phyloP scores from a whole-genome alignment of 2,113 vertebrate genomes.

The Ivindomyrus marchei region DNA sequence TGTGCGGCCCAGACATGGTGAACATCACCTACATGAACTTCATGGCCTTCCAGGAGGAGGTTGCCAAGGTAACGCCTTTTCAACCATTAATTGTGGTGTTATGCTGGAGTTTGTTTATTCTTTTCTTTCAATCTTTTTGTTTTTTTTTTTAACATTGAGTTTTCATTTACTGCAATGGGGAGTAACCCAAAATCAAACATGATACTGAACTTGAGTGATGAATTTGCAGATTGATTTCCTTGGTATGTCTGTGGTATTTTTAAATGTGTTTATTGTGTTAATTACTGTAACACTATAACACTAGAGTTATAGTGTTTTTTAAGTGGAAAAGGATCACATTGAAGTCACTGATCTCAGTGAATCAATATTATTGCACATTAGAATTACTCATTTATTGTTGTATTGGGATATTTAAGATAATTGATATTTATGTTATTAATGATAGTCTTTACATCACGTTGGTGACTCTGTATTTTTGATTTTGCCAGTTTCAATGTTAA shows the following conservation, averaged over 20 bases:
- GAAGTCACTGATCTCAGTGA: not conserved
- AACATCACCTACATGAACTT: conserved; percentile 94
- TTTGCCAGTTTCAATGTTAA: not conserved
- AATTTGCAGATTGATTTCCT: not conserved
- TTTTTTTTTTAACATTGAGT: not conserved
- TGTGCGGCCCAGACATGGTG: conserved; percentile 85
- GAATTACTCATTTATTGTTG: not conserved
- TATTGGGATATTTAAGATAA: not conserved
- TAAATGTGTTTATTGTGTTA: not conserved
- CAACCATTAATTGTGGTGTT: not conserved
- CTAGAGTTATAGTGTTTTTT: not conserved
- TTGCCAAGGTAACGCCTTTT: conserved; percentile 74
- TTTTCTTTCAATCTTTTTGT: not conserved
- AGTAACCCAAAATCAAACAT: not conserved
- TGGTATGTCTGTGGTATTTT: not conserved
- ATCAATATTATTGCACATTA: not conserved
- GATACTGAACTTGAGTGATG: not conserved
- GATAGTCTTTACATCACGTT: not conserved
- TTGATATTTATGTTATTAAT: not conserved
- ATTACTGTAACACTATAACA: not conserved
- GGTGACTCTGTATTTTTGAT: not conserved
- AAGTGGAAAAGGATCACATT: not conserved
- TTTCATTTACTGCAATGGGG: not conserved
- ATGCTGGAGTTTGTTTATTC: not conserved
- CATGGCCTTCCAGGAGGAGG: conserved; percentile 89